A percentile compares a stretch with the other conserved stretches of the same genome.
Conservation (phyloP, 2,797 vertebrate genomes). For the Crypturellus tataupa region DNA sequence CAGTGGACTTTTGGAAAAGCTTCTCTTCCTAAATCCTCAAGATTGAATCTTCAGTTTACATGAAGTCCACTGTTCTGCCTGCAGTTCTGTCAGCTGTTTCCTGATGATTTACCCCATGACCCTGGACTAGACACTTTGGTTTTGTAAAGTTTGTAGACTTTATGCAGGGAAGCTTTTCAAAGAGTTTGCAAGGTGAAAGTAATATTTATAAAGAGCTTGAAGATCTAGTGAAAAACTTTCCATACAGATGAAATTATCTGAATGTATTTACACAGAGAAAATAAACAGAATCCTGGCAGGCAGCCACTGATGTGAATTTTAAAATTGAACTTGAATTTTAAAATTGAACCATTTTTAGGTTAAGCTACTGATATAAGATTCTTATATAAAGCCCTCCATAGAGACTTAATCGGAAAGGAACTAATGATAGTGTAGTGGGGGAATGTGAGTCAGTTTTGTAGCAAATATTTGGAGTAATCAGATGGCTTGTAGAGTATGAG, state of each 20-base stretch:
- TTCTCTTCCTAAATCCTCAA: too few relatives aligned
- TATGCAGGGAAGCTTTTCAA: background rate
- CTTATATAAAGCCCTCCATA: background rate
- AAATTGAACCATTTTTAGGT: background rate
- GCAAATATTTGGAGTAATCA: background rate
- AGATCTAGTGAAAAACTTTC: background rate
- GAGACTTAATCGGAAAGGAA: background rate
- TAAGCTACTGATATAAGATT: background rate
- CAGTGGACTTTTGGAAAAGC: background rate
- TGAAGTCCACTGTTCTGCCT: background rate
- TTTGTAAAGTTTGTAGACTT: background rate
- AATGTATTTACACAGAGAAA: background rate
- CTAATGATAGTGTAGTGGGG: background rate
- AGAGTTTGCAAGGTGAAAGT: background rate
- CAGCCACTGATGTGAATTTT: background rate
- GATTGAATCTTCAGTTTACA: too few relatives aligned
- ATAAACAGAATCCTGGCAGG: background rate
- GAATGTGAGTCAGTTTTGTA: background rate
- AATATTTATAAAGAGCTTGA: background rate
- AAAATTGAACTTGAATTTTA: background rate
- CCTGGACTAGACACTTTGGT: background rate
- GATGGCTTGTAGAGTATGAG: background rate
- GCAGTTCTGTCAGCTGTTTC: background rate
- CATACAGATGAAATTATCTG: background rate
- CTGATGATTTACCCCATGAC: background rate